Evolutionary conservation across 2,888 invertebrate species (phyloP).

Genomic region (Parascotia fuliginaria): DNA sequence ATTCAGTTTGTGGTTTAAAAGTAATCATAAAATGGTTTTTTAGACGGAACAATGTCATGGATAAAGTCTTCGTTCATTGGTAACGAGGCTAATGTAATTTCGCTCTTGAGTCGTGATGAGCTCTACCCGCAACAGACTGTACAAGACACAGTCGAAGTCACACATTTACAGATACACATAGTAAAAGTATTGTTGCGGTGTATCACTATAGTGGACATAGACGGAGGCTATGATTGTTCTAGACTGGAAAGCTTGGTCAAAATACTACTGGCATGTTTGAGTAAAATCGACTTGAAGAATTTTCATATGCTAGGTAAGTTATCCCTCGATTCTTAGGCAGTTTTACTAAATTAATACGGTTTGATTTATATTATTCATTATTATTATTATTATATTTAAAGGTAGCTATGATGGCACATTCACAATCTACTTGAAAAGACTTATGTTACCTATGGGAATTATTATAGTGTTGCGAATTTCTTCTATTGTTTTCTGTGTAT

Average conservation of each 20-base stretch:
- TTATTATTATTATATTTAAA: too few relatives aligned
- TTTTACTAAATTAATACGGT: too few relatives aligned
- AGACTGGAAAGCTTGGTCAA: conserved; percentile 73
- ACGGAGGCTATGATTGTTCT: conserved; percentile 54
- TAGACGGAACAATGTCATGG: conserved; percentile 66
- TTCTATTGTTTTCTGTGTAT: too few relatives aligned
- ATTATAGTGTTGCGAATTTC: too few relatives aligned
- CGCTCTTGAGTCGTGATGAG: conserved; percentile 65
- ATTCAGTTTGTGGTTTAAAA: background rate
- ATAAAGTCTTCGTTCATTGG: conserved; percentile 69
- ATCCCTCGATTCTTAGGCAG: background rate
- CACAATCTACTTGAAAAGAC: too few relatives aligned
- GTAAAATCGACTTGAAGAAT: conserved; percentile 73
- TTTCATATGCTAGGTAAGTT: conserved; percentile 78
- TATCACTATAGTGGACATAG: conserved; percentile 54
- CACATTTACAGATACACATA: conserved; percentile 71
- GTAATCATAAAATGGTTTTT: background rate
- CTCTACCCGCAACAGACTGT: conserved; percentile 70
- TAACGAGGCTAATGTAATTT: conserved; percentile 64
- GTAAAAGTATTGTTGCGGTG: conserved; percentile 70
- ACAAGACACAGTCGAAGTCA: conserved; percentile 70
- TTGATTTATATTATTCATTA: too few relatives aligned
- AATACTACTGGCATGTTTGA: conserved; percentile 71
- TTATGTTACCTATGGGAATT: too few relatives aligned
- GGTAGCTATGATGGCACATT: too few relatives aligned